These are phyloP conservation scores for Daktulosphaira vitifoliae DNA, from an alignment of 1,140 invertebrate species.

Conservation along the genomic window DNA sequence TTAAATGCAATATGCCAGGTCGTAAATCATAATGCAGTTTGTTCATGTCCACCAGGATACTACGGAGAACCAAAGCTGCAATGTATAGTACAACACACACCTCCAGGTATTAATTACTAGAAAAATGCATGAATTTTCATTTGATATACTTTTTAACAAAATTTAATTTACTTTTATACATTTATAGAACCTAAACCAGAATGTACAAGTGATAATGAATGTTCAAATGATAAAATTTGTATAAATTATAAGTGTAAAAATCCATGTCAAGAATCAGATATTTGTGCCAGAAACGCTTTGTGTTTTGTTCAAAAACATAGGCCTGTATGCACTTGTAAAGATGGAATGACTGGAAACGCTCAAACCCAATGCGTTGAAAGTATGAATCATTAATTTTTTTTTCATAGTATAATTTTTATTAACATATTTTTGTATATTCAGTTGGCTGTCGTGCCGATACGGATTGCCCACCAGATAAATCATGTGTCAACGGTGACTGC, in stretches of 20 bases:
- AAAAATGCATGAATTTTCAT: not conserved
- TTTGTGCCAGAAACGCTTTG: conserved; percentile 70
- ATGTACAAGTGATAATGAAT: conserved; percentile 70
- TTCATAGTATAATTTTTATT: not conserved
- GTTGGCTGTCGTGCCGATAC: conserved; percentile 76
- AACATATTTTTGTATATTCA: conserved; percentile 41
- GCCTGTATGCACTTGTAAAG: conserved; percentile 72
- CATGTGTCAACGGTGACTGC: conserved; percentile 77
- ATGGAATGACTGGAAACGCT: conserved; percentile 76
- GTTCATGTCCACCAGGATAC: conserved; percentile 68
- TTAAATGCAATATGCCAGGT: conserved; percentile 75
- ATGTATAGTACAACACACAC: conserved; percentile 47
- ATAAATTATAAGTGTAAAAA: conserved; percentile 64
- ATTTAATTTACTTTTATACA: not conserved
- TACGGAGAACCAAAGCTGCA: conserved; percentile 68
- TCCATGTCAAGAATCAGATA: conserved; percentile 57
- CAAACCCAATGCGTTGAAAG: conserved; percentile 66
- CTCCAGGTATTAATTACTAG: conserved; percentile 14
- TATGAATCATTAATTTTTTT: conserved; percentile 42
- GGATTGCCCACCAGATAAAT: conserved; percentile 70
- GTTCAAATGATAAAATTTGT: conserved; percentile 73
- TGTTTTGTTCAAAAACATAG: conserved; percentile 73
- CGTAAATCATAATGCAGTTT: conserved; percentile 70
- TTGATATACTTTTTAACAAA: not conserved
- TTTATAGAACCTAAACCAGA: conserved; percentile 56